Evolutionary conservation across 2,797 vertebrate species (phyloP), one percentile per base, ranked within the genome.

Genomic region (Pelodytes ibericus): DNA sequence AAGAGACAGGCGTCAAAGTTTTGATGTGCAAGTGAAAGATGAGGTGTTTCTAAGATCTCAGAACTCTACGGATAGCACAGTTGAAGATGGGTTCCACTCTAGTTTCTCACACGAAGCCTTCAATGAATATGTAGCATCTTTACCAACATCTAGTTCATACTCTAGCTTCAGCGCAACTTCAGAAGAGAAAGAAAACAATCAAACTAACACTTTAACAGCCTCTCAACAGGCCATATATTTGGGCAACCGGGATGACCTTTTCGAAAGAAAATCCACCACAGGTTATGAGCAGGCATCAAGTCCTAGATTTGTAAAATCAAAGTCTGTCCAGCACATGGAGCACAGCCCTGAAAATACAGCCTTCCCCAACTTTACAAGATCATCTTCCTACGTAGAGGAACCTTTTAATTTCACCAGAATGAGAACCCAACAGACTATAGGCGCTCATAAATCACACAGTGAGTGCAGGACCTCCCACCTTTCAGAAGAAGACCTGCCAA

Each of bases 91-190:
- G 60, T 97, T 92, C 83, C 91, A 93, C 36, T 92, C 93, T 2
- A 91, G 89, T 77, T 96, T 94, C 86, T 92, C 91, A 31, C 94
- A 92, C 0, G 92, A 96, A 79, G 87, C 93, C 84, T 98, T 96
- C 74, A 83, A 91, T 0, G 88, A 94, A 83, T 96, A 95, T 47
- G 89, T 91, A 0, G 91, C 91, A 68, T 97, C 95, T n/a, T 89
- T 95, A 72, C 94, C 94, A 0, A 92, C 91, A 2, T 96, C 96
- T 76, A 96, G 94, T 83, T 95, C 95, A 71, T 98, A 97, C 81
- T 98, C 95, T n/a, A 98, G 95, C 87, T 97, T 97, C 88, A 98
- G 95, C 0, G 90, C 94, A 7, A 94, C 95, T 0, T 95, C 95
- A 0, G 95, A 97, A 72, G 96, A 98, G 81, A 96, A 97, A 84